phyloP scores from a whole-genome alignment of 2,888 invertebrate species.

The Portevinia maculata region DNA sequence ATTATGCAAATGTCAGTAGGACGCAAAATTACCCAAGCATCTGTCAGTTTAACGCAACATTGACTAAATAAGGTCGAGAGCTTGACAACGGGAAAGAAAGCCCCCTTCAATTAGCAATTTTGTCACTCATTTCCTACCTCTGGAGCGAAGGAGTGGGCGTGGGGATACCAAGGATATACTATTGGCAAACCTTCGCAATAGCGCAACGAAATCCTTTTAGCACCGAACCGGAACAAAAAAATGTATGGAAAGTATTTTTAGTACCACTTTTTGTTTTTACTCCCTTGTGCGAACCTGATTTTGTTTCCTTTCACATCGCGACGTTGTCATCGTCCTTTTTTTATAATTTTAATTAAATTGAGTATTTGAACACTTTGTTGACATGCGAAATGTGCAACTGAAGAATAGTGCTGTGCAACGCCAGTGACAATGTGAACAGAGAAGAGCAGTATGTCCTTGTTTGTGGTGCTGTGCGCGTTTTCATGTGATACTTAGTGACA shows the following conservation, averaged over 20 bases:
- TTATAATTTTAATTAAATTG: slow-evolving; percentile 70
- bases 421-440: slow-evolving; percentile 6
- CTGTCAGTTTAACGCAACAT: slow-evolving; percentile 48
- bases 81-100: neutral
- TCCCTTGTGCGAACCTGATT: slow-evolving; percentile 38
- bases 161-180: neutral
- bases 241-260: slow-evolving; percentile 40
- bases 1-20: slow-evolving; percentile 50
- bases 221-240: slow-evolving; percentile 20
- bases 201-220: slow-evolving; percentile 25
- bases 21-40: slow-evolving; percentile 23
- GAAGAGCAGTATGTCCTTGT: slow-evolving; percentile 29
- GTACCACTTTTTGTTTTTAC: slow-evolving; percentile 20
- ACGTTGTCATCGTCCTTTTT: slow-evolving; percentile 32
- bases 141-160: neutral
- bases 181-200: slow-evolving; percentile 3
- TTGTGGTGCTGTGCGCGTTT: slow-evolving; percentile 3
- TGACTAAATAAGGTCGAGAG: slow-evolving; percentile 39
- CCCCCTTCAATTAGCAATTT: slow-evolving; percentile 52
- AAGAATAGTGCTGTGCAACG: slow-evolving; percentile 29
- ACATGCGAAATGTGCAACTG: slow-evolving; percentile 67
- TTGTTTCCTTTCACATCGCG: slow-evolving; percentile 21
- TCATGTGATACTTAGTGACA: slow-evolving; percentile 60
- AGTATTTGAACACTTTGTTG: slow-evolving; percentile 73
- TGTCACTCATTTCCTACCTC: slow-evolving; percentile 22